Conservation (phyloP, 1,140 invertebrate species). For the Laupala kohalensis region DNA sequence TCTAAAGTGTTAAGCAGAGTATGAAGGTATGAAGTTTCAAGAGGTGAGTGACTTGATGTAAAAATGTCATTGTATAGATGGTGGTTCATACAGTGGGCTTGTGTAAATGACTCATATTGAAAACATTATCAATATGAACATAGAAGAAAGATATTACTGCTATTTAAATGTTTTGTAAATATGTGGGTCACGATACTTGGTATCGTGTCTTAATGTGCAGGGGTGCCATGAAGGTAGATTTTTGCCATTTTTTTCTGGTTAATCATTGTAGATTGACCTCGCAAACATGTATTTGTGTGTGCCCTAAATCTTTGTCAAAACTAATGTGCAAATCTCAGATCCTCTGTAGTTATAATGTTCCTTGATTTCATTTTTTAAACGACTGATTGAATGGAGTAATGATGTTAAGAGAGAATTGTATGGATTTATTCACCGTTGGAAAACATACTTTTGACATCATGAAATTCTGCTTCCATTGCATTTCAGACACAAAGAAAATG, state of each 20-base stretch:
- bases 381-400: background rate
- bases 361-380: background rate
- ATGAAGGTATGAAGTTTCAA: background rate
- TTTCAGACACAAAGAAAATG: background rate
- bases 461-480: background rate
- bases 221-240: background rate
- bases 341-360: background rate
- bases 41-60: background rate
- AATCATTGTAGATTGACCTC: background rate
- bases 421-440: background rate
- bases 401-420: background rate
- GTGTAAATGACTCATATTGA: background rate
- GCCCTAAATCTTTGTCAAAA: background rate
- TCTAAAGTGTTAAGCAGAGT: background rate
- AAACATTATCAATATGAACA: background rate
- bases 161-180: slow-evolving; percentile 8
- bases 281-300: background rate
- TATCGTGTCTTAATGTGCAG: background rate
- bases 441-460: background rate
- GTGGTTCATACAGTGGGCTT: background rate
- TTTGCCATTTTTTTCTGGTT: background rate
- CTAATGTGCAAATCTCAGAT: background rate
- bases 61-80: background rate
- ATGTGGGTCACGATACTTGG: background rate
- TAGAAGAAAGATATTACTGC: background rate